These are phyloP conservation scores for Poecilia velifera DNA, from an alignment of 2,797 vertebrate genomes.

Conservation along the genomic window DNA sequence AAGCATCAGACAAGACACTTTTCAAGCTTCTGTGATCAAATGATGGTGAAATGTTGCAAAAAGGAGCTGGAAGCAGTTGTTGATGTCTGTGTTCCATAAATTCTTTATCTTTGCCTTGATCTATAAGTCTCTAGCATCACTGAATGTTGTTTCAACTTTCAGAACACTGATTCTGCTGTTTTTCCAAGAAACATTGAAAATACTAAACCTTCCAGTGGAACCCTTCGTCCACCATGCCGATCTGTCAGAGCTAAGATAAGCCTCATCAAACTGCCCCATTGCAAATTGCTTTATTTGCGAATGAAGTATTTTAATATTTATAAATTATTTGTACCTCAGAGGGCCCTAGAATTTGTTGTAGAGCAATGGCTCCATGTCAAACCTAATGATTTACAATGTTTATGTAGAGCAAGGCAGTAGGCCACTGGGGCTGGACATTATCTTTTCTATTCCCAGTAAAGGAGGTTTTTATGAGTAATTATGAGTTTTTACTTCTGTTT, in stretches of 20 bases:
- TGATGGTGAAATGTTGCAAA: slow-evolving; percentile 51
- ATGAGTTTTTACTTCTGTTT: slow-evolving; percentile 43
- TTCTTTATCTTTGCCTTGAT: slow-evolving; percentile 37
- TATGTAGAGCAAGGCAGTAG: slow-evolving; percentile 39
- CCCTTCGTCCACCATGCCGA: slow-evolving; percentile 3
- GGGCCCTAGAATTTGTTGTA: slow-evolving; percentile 11
- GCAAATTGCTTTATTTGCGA: slow-evolving; percentile 6
- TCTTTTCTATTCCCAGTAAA: slow-evolving; percentile 47
- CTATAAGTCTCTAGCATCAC: slow-evolving; percentile 19
- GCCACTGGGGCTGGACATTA: slow-evolving; percentile 29
- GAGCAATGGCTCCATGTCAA: slow-evolving; percentile 42
- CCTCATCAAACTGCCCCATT: slow-evolving; percentile 3
- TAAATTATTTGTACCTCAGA: slow-evolving; percentile 24
- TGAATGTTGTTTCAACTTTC: slow-evolving; percentile 42
- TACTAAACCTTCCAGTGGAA: slow-evolving; percentile 12
- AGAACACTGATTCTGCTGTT: slow-evolving; percentile 28
- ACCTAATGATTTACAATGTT: slow-evolving; percentile 55
- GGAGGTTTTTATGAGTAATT: slow-evolving; percentile 36
- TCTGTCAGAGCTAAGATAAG: slow-evolving; percentile 17
- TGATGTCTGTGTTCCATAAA: slow-evolving; percentile 7
- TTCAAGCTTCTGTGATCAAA: slow-evolving; percentile 52
- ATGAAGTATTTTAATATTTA: slow-evolving; percentile 15
- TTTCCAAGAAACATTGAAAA: slow-evolving; percentile 12
- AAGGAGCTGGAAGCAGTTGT: slow-evolving; percentile 61
- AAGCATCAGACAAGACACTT: slow-evolving; percentile 54